Base-by-base conservation (phyloP, 2,888 invertebrate species). In the Candidula unifasciata region DNA sequence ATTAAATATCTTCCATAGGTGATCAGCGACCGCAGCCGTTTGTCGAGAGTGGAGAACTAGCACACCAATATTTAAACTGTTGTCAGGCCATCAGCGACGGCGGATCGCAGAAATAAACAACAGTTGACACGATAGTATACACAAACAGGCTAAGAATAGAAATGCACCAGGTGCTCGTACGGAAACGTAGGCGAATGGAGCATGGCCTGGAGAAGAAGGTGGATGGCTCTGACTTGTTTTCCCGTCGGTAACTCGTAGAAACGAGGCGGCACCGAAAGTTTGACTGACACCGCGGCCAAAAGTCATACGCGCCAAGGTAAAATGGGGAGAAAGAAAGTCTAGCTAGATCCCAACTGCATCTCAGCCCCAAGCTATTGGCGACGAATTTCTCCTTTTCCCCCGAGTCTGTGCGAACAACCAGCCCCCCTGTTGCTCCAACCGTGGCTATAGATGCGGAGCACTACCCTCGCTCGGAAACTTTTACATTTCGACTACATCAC, bases 181-280 rank as follows among this genome's bases (percentile, higher is more conserved):
- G 8, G 44, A 44, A 13, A 44, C 8, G 44, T 13, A 44, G 44
- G 44, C 44, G 44, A 13, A 44, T 44, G 44, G 44, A 44, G 44
- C 44, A 44, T 44, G 44, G n/a, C 13, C 8, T 44, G 13, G 44
- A 6, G 44, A 44, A 44, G 44, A 44, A 44, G 44, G 44, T 44
- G 6, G 44, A 13, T 44, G 6, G 44, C 44, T 44, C 44, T 44
- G 44, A 13, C 13, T 44, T 44, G 44, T 44, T 44, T 44, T 44
- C 13, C n/a, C 2, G 44, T 13, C 44, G 44, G 44, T 44, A 44
- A 44, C 44, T 44, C n/a, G 44, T 10, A 44, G 44, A 21, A 30
- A 35, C 69, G 69, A 69, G 69, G 69, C 69, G 69, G 69, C 69
- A 69, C 69, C 69, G 69, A 69, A 18, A 35, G 10, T 69, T 69